A percentile compares a stretch with the other conserved stretches of the same genome.
These are phyloP conservation scores for Cygnus atratus DNA, from an alignment of 2,113 vertebrate species.

Conservation along the genomic window DNA sequence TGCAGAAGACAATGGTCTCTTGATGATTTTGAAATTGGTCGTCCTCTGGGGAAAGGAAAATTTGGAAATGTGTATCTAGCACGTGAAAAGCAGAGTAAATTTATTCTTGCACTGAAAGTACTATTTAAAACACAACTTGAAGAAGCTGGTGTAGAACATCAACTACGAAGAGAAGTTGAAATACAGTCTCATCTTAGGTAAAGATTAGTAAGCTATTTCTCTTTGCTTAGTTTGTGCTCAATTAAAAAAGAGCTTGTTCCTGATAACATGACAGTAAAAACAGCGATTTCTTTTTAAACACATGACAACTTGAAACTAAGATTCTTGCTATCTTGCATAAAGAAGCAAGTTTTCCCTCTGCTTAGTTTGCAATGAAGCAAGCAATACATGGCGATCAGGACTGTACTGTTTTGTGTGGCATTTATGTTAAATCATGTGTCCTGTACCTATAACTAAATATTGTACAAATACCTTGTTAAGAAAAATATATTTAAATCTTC, in stretches of 20 bases:
- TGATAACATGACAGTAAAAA: not conserved
- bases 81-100: conserved; percentile 90
- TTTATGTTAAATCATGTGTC: not conserved
- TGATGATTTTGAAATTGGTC: conserved; percentile 95
- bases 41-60: conserved; percentile 94
- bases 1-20: conserved; percentile 89
- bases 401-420: not conserved
- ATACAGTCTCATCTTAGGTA: conserved; percentile 98
- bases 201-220: not conserved
- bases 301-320: not conserved
- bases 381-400: not conserved
- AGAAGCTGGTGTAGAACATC: conserved; percentile 94
- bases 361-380: not conserved
- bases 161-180: conserved; percentile 93
- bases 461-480: not conserved
- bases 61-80: conserved; percentile 98
- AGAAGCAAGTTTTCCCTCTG: not conserved
- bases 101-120: conserved; percentile 95
- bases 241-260: not conserved
- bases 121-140: conserved; percentile 95
- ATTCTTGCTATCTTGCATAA: not conserved
- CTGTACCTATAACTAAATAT: not conserved
- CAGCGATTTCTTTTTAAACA: not conserved
- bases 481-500: not conserved
- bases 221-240: not conserved